These are phyloP conservation scores for Smittia sp. DNA, from an alignment of 2,888 invertebrate genomes.

Conservation along the genomic window DNA sequence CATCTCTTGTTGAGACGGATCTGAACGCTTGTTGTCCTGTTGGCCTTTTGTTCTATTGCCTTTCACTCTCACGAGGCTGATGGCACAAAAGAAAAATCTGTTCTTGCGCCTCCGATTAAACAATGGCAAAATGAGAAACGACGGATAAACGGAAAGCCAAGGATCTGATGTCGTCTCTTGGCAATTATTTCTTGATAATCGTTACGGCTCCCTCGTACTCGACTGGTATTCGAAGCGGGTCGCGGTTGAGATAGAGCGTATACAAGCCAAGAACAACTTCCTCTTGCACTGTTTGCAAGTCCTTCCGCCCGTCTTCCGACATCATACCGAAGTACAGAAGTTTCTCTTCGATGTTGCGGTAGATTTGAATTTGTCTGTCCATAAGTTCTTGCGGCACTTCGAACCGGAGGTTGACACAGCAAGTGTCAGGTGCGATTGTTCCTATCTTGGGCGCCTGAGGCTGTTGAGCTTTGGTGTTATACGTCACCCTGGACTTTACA, in stretches of 20 bases:
- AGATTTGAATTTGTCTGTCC: conserved; percentile 30
- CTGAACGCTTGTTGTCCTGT: not conserved
- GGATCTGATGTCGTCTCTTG: not conserved
- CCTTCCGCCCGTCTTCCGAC: conserved; percentile 30
- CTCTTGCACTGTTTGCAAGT: conserved; percentile 36
- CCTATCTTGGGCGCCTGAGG: conserved; percentile 5
- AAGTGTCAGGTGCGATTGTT: conserved; percentile 25
- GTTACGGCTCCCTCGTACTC: conserved; percentile 16
- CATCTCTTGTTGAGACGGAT: not conserved
- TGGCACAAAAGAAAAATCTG: not conserved
- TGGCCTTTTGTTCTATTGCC: not conserved
- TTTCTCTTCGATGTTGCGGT: conserved; percentile 34
- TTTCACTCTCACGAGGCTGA: not conserved
- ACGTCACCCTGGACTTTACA: conserved; percentile 22
- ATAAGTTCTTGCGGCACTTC: conserved; percentile 33
- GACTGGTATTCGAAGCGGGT: conserved; percentile 32
- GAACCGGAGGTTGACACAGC: conserved; percentile 8
- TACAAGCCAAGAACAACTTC: conserved; percentile 33
- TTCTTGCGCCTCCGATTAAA: not conserved
- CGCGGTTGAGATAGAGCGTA: conserved; percentile 26
- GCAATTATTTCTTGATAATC: conserved; percentile 29
- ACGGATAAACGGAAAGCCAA: not conserved
- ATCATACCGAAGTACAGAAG: conserved; percentile 36
- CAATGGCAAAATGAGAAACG: not conserved
- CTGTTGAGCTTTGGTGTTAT: conserved; percentile 11